phyloP scores from a whole-genome alignment of 2,797 vertebrate genomes.

The Pipistrellus pygmaeus region DNA sequence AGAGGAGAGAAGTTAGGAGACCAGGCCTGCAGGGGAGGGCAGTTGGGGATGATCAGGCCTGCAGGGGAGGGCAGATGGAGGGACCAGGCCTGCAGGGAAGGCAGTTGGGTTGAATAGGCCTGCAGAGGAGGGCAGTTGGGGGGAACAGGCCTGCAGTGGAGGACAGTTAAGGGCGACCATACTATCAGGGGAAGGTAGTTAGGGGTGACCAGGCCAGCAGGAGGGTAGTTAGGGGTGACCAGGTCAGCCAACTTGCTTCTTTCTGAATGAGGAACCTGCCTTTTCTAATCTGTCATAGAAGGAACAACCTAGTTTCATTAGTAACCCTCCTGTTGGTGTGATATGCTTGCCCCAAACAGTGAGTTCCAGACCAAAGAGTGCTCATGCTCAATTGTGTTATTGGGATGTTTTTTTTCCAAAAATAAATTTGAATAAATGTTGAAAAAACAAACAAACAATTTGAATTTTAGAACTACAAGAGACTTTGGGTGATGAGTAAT shows the following conservation, averaged over 20 bases:
- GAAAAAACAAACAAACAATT: background rate
- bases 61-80: no score
- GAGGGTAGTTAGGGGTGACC: no score
- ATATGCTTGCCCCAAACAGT: background rate
- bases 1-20: no score
- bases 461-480: background rate
- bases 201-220: no score
- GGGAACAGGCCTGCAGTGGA: no score
- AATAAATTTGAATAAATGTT: constrained; percentile 55
- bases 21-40: no score
- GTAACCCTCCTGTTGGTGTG: background rate
- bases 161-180: no score
- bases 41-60: no score
- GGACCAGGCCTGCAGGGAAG: no score
- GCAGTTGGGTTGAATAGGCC: no score
- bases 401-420: constrained; percentile 25
- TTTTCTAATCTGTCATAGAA: background rate
- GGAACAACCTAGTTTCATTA: constrained; percentile 16
- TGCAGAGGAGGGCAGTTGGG: no score
- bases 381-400: constrained; percentile 28
- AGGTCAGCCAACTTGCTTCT: constrained; percentile 51
- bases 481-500: background rate
- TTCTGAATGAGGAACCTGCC: constrained; percentile 47
- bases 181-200: no score
- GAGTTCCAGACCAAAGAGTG: constrained; percentile 7